Percentiles rank a stretch among this genome's conserved stretches.
These are phyloP conservation scores for Myathropa florea DNA, from an alignment of 2,888 invertebrate species.

Conservation along the genomic window DNA sequence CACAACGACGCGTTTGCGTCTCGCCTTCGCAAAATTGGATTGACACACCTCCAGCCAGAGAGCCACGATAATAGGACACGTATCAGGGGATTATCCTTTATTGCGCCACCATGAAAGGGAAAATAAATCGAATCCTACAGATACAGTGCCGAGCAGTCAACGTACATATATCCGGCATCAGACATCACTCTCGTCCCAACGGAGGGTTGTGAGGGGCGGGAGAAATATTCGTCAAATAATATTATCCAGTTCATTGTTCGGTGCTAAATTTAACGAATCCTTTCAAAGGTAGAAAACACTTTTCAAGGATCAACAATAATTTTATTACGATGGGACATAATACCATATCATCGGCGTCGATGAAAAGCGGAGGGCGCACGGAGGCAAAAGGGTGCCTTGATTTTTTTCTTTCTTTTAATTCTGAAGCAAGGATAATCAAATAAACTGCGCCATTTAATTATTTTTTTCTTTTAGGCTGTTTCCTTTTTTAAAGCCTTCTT, in stretches of 20 bases:
- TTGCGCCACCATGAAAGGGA: conserved; percentile 7
- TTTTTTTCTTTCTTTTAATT: not conserved
- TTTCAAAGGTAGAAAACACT: not conserved
- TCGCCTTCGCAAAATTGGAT: not conserved
- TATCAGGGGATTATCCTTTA: conserved; percentile 10
- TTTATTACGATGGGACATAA: conserved; percentile 9
- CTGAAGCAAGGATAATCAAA: conserved; percentile 1
- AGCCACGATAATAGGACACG: not conserved
- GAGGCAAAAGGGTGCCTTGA: not conserved
- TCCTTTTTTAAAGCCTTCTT: not conserved
- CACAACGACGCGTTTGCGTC: not conserved
- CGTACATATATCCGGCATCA: not conserved
- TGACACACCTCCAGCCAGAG: not conserved
- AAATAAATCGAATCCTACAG: conserved; percentile 34
- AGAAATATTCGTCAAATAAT: not conserved
- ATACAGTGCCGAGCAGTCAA: not conserved
- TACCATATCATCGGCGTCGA: not conserved
- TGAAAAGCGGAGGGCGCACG: not conserved
- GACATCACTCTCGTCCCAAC: not conserved
- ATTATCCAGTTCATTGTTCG: not conserved
- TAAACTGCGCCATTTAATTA: conserved; percentile 23
- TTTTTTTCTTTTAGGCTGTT: not conserved
- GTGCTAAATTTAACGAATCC: not conserved
- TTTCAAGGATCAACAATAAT: conserved; percentile 20
- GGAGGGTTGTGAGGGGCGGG: not conserved